Evolutionary conservation across 2,888 invertebrate genomes (phyloP).

Genomic region (Oscheius sp.): DNA sequence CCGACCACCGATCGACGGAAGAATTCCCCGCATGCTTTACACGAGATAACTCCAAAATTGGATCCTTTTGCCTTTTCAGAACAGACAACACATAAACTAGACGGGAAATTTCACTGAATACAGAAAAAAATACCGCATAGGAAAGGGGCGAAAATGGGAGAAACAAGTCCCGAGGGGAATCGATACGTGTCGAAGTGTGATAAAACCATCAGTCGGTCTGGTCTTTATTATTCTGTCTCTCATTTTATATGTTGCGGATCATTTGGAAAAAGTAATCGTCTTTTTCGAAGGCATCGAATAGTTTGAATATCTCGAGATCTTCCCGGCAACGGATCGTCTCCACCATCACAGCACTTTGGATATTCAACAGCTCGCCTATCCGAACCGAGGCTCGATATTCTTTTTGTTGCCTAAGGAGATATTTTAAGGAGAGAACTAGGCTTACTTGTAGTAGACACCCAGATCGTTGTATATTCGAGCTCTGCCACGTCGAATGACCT

Average conservation of each 20-base stretch:
- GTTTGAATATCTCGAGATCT: constrained; percentile 14
- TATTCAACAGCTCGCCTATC: constrained; percentile 21
- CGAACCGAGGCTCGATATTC: neutral
- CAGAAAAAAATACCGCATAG: neutral
- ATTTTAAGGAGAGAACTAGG: too few relatives aligned
- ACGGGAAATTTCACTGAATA: neutral
- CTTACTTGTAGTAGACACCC: constrained; percentile 13
- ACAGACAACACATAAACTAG: constrained; percentile 3
- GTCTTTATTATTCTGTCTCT: neutral
- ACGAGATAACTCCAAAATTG: constrained; percentile 8
- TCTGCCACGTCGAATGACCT: constrained; percentile 13
- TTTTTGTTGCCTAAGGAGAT: neutral
- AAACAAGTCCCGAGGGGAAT: neutral
- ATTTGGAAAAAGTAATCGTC: constrained; percentile 23
- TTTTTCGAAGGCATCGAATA: constrained; percentile 18
- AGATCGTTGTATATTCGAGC: constrained; percentile 24
- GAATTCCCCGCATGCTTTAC: constrained; percentile 13
- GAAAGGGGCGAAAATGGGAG: too few relatives aligned
- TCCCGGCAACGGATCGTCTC: constrained; percentile 23
- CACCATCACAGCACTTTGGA: constrained; percentile 13
- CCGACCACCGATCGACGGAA: constrained; percentile 10
- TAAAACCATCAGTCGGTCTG: constrained; percentile 21
- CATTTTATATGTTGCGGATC: constrained; percentile 10
- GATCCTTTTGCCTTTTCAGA: constrained; percentile 12
- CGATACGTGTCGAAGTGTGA: neutral